These are phyloP conservation scores for Cercopithecus mona DNA, from an alignment of 2,113 vertebrate genomes.

Conservation along the genomic window DNA sequence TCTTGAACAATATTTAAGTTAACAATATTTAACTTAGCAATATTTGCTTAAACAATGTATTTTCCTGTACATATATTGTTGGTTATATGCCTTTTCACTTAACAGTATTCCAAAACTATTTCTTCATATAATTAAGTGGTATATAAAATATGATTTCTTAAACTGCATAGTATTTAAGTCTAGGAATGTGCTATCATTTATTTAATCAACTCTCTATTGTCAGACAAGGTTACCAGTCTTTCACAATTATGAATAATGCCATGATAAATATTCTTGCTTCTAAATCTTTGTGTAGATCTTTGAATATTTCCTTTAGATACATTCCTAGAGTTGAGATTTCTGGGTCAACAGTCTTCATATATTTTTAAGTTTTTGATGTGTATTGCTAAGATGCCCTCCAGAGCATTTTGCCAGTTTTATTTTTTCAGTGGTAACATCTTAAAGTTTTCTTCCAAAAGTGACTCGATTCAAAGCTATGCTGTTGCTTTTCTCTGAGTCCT, in stretches of 20 bases:
- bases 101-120: background rate
- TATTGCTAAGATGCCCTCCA: slow-evolving; percentile 1
- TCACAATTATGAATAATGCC: background rate
- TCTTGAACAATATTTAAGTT: background rate
- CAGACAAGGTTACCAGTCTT: slow-evolving; percentile 7
- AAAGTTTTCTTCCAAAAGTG: slow-evolving; percentile 26
- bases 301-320: slow-evolving; percentile 48
- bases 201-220: slow-evolving; percentile 33
- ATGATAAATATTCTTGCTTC: slow-evolving; percentile 8
- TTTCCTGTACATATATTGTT: background rate
- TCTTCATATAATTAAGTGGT: background rate
- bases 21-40: background rate
- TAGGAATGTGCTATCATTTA: background rate
- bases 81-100: slow-evolving; percentile 4
- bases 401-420: background rate
- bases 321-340: slow-evolving; percentile 29
- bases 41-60: slow-evolving; percentile 26
- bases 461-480: background rate
- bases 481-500: background rate
- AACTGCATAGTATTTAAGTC: slow-evolving; percentile 10
- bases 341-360: background rate
- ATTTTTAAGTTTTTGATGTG: slow-evolving; percentile 44
- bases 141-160: slow-evolving; percentile 49
- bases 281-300: slow-evolving; percentile 42
- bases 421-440: slow-evolving; percentile 34